These are phyloP conservation scores for Chionomys nivalis DNA, from an alignment of 2,113 vertebrate species.

Conservation along the genomic window DNA sequence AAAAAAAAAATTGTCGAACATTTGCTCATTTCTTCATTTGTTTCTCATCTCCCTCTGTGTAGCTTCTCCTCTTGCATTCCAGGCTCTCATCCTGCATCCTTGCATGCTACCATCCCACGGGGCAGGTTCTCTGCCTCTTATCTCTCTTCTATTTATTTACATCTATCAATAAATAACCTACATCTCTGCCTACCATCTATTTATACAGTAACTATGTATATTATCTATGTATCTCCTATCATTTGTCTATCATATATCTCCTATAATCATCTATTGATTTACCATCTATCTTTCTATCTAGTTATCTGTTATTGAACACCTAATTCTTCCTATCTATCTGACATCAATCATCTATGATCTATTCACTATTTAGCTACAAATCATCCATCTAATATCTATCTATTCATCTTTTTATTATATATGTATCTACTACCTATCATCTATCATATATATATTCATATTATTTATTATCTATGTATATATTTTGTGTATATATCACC, in stretches of 20 bases:
- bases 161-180: background rate
- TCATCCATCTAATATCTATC: background rate
- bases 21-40: background rate
- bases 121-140: background rate
- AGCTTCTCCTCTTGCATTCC: background rate
- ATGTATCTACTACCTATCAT: background rate
- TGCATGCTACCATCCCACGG: too few relatives aligned
- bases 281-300: background rate
- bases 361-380: background rate
- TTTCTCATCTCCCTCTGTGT: background rate
- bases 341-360: background rate
- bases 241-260: background rate
- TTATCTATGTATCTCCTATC: background rate
- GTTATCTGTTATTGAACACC: background rate
- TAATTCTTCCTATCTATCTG: background rate
- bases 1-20: background rate
- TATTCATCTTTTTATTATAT: background rate
- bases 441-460: background rate
- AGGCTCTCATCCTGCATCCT: background rate
- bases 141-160: background rate
- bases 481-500: background rate
- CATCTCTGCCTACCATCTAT: background rate
- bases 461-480: background rate
- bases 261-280: background rate
- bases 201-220: background rate